Conservation (phyloP, 2,888 invertebrate species). For the Lamellibrachia columna region DNA sequence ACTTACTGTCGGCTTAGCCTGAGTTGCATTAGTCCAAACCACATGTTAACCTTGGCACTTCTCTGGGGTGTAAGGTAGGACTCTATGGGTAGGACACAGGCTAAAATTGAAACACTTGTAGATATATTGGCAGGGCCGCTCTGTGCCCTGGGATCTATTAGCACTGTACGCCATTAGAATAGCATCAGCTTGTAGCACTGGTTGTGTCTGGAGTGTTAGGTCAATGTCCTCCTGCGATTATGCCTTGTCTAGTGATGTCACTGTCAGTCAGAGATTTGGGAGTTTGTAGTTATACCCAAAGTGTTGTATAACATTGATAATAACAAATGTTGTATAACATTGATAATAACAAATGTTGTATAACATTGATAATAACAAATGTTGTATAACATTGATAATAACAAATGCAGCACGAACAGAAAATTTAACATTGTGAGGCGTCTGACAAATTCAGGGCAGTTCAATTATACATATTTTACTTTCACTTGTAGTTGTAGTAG, state of each 20-base stretch:
- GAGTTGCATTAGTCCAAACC: neutral
- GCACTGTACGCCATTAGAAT: neutral
- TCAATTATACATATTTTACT: neutral
- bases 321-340: no score
- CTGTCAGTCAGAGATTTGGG: neutral
- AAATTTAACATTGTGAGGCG: no score
- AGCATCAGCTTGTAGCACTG: neutral
- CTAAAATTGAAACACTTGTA: slow-evolving; percentile 12
- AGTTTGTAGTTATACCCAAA: no score
- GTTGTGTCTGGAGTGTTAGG: neutral
- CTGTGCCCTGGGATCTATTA: neutral
- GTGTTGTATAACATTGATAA: no score
- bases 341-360: no score
- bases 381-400: no score
- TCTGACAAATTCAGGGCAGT: no score
- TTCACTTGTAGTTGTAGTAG: neutral
- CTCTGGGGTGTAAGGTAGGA: neutral
- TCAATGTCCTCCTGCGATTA: neutral
- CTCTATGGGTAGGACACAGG: neutral
- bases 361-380: no score
- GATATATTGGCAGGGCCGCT: slow-evolving; percentile 16
- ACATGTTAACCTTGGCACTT: neutral
- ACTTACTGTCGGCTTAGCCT: neutral
- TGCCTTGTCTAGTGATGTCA: neutral
- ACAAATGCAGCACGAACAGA: no score